phyloP scores from a whole-genome alignment of 2,113 vertebrate genomes.

The Baryphthengus martii region DNA sequence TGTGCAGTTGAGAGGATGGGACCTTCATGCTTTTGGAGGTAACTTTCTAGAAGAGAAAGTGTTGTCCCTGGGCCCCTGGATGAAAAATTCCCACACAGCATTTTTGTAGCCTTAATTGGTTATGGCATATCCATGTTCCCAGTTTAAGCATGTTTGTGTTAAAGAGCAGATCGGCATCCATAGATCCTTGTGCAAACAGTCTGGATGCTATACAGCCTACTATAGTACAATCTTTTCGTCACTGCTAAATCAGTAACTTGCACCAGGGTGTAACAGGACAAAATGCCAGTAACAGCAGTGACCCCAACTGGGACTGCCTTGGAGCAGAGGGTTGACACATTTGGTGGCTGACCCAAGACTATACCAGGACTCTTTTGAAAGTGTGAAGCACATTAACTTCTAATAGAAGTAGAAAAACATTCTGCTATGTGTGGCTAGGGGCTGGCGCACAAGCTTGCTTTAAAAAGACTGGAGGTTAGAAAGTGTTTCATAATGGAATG shows the following conservation, averaged over 20 bases:
- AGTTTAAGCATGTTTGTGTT: not conserved
- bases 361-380: not conserved
- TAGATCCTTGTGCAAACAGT: not conserved
- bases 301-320: not conserved
- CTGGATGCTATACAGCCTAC: not conserved
- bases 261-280: not conserved
- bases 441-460: not conserved
- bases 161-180: not conserved
- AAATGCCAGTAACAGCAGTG: not conserved
- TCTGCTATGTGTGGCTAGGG: not conserved
- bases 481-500: not conserved
- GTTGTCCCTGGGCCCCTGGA: not conserved
- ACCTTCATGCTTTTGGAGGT: not conserved
- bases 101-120: not conserved
- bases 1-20: not conserved
- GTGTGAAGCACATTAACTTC: fast-evolving
- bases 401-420: not conserved
- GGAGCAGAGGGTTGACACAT: not conserved
- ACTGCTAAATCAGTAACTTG: not conserved
- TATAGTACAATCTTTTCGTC: not conserved
- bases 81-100: not conserved
- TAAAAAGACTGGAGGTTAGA: not conserved
- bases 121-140: not conserved
- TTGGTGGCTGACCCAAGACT: not conserved
- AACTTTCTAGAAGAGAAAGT: not conserved